Base-by-base conservation (phyloP, 92 coral and sea anemone species). In the Galaxea fascicularis region DNA sequence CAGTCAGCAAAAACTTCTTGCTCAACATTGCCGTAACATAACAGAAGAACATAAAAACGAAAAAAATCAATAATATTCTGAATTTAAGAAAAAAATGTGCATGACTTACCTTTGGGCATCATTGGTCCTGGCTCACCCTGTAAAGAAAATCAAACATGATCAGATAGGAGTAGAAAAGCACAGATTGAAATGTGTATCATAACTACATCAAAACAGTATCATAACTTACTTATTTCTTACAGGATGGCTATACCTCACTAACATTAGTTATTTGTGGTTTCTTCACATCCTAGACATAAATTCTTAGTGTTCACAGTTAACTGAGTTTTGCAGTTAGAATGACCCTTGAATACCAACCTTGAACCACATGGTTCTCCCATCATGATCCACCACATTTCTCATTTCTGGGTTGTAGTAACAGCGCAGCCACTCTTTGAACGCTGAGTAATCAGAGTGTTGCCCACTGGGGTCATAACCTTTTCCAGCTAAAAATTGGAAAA, bases 291-390 rank as follows among this genome's bases (percentile, higher is more conserved):
- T n/a, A n/a, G n/a, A n/a, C n/a, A n/a, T n/a, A n/a, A n/a, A n/a
- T n/a, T n/a, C n/a, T n/a, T n/a, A n/a, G n/a, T n/a, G n/a, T n/a
- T n/a, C n/a, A n/a, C n/a, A n/a, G n/a, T n/a, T n/a, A n/a, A n/a
- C n/a, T n/a, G n/a, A n/a, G n/a, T n/a, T n/a, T n/a, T n/a, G n/a
- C 41, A 35, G 6, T 56, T 4, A 13, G 8, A 59, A 62, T 24
- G 16, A 47, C 26, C 7, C 35, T 20, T 10, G 71, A 52, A 68
- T 14, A 24, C 44, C 47, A 45, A 94, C 95, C 95, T 94, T 87
- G 30, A 94, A 94, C 98, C 98, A 94, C 89, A 94, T 94, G 12
- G 98, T 94, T 41, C 98, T 86, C 8, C 98, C 98, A 92, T 94
- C 95, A 71, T 89, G 95, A 27, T 94, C 98, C 22, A 94, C 93